Evolutionary conservation across 1,140 invertebrate species (phyloP).

Genomic region (Macrosteles quadrilineatus): DNA sequence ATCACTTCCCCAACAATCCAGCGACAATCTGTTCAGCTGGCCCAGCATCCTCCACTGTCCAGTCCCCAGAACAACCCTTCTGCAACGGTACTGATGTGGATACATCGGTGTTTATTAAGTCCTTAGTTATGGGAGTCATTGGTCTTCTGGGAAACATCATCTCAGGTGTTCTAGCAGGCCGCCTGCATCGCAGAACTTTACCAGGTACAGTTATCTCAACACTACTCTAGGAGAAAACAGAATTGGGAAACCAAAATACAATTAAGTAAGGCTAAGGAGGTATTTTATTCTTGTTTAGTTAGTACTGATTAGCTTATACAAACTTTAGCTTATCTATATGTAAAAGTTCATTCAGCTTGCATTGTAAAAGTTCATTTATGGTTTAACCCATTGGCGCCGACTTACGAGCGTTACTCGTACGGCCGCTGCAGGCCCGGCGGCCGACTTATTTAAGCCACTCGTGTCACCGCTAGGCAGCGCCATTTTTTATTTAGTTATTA

Average conservation of each 20-base stretch:
- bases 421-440: too few species aligned
- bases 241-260: background rate
- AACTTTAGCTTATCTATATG: background rate
- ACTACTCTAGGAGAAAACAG: constrained; percentile 11
- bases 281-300: background rate
- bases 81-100: constrained; percentile 45
- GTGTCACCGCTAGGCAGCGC: too few species aligned
- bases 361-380: background rate
- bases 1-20: constrained; percentile 51
- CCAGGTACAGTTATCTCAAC: constrained; percentile 31
- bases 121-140: constrained; percentile 53
- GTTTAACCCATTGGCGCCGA: too few species aligned
- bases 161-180: constrained; percentile 29
- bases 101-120: constrained; percentile 52
- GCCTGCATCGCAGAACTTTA: constrained; percentile 35
- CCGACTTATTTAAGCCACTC: too few species aligned
- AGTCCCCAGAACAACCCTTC: background rate
- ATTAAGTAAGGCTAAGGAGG: background rate
- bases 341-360: background rate
- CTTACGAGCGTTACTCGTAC: too few species aligned
- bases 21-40: constrained; percentile 50
- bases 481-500: too few species aligned
- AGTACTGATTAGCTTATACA: background rate
- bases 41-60: constrained; percentile 44
- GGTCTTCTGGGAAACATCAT: constrained; percentile 51